Evolutionary conservation across 2,113 vertebrate genomes (phyloP).

Genomic region (Pavo muticus): DNA sequence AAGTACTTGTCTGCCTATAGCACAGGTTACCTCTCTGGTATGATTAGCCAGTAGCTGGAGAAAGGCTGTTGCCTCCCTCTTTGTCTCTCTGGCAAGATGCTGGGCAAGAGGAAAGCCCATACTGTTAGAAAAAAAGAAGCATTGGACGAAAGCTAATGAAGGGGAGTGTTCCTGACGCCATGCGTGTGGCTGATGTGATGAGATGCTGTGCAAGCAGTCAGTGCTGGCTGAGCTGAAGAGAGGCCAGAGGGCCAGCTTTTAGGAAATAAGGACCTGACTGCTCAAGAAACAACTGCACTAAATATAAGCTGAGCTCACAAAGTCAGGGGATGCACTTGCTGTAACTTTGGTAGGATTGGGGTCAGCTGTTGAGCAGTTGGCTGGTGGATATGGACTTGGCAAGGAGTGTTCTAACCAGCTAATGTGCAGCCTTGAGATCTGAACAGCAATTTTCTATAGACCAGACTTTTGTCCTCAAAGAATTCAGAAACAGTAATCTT

Average conservation of each 20-base stretch:
- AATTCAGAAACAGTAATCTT: background rate
- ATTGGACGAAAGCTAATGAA: fast-evolving
- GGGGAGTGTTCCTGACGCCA: background rate
- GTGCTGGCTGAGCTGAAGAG: background rate
- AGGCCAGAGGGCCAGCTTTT: background rate
- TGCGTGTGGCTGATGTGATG: background rate
- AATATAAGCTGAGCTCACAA: background rate
- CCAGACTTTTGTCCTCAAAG: background rate
- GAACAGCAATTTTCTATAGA: background rate
- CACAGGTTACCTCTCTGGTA: background rate
- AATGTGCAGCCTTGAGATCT: background rate
- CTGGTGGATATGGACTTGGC: background rate
- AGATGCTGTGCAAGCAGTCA: background rate
- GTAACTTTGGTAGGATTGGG: background rate
- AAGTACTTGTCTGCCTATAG: background rate
- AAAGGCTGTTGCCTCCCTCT: background rate
- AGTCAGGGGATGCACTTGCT: background rate
- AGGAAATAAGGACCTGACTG: background rate
- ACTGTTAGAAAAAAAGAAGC: background rate
- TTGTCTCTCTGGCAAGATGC: background rate
- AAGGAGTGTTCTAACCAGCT: background rate
- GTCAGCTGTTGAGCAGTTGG: background rate
- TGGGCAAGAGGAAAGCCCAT: background rate
- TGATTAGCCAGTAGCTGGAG: background rate
- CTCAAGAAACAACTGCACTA: background rate